Conservation (phyloP, 2,113 vertebrate species). For the Anthoscopus minutus region DNA sequence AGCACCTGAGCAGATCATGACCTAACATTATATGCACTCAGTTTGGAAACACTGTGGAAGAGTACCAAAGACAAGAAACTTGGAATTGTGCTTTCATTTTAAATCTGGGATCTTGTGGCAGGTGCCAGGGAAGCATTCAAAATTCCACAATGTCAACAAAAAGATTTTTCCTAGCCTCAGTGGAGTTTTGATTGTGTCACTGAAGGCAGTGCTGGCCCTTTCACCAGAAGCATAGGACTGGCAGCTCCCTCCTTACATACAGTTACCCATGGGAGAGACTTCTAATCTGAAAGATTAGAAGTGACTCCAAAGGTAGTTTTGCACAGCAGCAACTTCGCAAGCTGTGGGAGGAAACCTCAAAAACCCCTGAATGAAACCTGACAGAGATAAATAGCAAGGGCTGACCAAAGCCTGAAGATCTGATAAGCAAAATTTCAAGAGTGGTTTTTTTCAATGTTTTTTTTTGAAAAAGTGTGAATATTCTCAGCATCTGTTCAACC, state of each 20-base stretch:
- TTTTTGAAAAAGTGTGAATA: background rate
- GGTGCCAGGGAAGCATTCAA: background rate
- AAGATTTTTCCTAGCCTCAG: background rate
- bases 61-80: background rate
- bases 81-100: background rate
- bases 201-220: background rate
- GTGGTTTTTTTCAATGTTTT: background rate
- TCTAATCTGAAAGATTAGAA: background rate
- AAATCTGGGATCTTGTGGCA: background rate
- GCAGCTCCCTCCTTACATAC: background rate
- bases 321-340: background rate
- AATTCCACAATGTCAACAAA: background rate
- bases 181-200: background rate
- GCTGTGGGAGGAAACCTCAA: background rate
- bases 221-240: background rate
- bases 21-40: background rate
- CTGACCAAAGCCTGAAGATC: background rate
- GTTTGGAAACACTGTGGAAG: rapidly evolving
- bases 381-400: background rate
- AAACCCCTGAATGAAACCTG: background rate
- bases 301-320: background rate
- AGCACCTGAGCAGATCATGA: background rate
- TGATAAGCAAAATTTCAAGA: background rate
- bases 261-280: background rate
- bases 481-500: background rate